Base-by-base conservation (phyloP, 2,888 invertebrate species). In the Tachina lurida region DNA sequence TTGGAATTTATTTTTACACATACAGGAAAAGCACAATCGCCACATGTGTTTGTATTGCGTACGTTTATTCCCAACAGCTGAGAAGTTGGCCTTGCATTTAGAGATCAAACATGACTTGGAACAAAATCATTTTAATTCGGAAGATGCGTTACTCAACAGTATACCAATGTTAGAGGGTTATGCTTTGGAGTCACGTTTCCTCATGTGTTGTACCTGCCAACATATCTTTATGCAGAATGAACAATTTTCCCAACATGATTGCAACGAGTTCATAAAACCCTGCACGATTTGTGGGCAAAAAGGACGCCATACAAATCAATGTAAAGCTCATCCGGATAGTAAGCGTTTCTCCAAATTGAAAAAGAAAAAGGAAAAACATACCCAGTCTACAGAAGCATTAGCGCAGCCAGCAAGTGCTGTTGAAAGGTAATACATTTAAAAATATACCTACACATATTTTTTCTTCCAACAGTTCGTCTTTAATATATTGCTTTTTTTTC, bases 1-100 rank as follows among this genome's bases (percentile, higher is more conserved):
- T 89, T 97, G 97, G 96, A 96, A 97, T 93, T 94, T 97, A 84
- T 97, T 97, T 91, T 92, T 96, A 63, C 97, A 97, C 89, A 97
- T 97, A 95, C 94, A 96, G 75, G 96, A 97, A 90, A 95, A 95
- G 81, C 97, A 97, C 91, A 95, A 95, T 89, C 94, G 96, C 75
- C 96, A 96, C 90, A 96, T 97, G 88, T 97, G 97, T 91, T 93
- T 97, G 73, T 96, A 96, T 93, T 97, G 97, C 91, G 94, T 97
- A 87, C 96, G 96, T 70, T 95, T 97, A 94, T 97, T 97, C 93
- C 95, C 96, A 47, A 95, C 95, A 89, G 95, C 96, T 10, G 96
- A 97, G 89, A 96, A 96, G 90, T 93, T 97, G 56, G 95, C 96
- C 60, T 93, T 95, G 88, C 97, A 97, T 93, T 93, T 97, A 87